Evolutionary conservation across 2,797 vertebrate species (phyloP), one percentile per base, ranked within the genome.

Genomic region (Xiphorhynchus erythropygius): DNA sequence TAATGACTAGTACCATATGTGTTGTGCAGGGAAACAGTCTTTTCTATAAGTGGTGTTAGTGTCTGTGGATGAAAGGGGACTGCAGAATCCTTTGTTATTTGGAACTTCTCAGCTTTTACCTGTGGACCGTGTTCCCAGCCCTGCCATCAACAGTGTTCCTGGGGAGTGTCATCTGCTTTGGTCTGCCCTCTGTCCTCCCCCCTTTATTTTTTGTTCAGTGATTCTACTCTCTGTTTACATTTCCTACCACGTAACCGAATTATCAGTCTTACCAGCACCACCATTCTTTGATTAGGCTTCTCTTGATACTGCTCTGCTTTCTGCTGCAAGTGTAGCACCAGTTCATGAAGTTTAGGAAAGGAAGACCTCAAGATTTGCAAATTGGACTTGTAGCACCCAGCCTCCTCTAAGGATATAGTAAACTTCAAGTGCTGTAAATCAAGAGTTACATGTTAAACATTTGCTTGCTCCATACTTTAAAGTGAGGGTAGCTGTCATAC

Each of bases 31-130:
- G 22, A 64, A 89, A 39, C 77, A 33, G 39, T n/a, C 12, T 56
- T 35, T 28, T 67, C 0, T 0, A 0, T 44, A 27, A 46, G 37
- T 2, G 1, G 68, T 13, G 10, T 11, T 37, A 13, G 3, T 68
- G 49, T 65, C 44, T 70, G 35, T 67, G 42, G 35, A 75, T 56
- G 63, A 75, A 92, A 56, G 37, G 16, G 6, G 7, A 27, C 67
- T 77, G 47, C 44, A 55, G 35, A 70, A 71, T 67, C 3, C 2
- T 57, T 10, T n/a, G 17, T 69, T 63, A 19, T n/a, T 50, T 70
- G 30, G 24, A 59, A 28, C 22, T 57, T 83, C 47, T 62, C 27
- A 70, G 17, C 35, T 24, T 33, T 79, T 18, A 46, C 52, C 22
- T 69, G 4, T 8, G 15, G 28, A 35, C 6, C 0, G 0, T 30